Evolutionary conservation across 92 coral and sea anemone genomes (phyloP).

Genomic region (Paramuricea clavata): DNA sequence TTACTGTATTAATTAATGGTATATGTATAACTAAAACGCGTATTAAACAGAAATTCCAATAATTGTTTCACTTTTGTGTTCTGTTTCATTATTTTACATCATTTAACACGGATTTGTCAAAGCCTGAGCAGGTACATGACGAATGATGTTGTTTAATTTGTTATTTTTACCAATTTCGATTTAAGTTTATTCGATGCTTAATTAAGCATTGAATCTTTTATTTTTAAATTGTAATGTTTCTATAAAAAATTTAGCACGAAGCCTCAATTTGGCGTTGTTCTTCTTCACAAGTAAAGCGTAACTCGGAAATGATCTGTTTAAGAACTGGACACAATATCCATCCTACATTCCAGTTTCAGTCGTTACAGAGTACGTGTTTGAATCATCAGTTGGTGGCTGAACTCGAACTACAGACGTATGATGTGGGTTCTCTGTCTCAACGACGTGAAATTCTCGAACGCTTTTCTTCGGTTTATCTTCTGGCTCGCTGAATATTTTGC

Average conservation of each 20-base stretch:
- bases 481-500: background rate
- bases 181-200: no score
- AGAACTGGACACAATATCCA: no score
- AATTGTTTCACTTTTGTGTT: no score
- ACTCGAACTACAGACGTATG: slow-evolving; percentile 27
- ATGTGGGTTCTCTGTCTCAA: slow-evolving; percentile 31
- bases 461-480: background rate
- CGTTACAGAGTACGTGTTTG: slow-evolving; percentile 9
- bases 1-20: no score
- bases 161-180: no score
- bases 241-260: no score
- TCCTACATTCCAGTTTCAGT: slow-evolving; percentile 35
- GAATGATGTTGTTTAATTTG: background rate
- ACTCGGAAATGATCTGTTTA: no score
- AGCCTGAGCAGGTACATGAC: background rate
- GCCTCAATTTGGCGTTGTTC: no score
- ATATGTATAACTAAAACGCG: no score
- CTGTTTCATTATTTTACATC: background rate
- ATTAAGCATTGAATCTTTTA: no score
- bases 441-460: slow-evolving; percentile 20
- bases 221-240: no score
- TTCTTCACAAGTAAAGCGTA: no score
- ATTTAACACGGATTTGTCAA: background rate
- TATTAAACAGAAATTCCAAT: background rate
- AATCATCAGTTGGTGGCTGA: background rate